These are phyloP conservation scores for Phalacrocorax carbo DNA, from an alignment of 2,113 vertebrate species.

Conservation along the genomic window DNA sequence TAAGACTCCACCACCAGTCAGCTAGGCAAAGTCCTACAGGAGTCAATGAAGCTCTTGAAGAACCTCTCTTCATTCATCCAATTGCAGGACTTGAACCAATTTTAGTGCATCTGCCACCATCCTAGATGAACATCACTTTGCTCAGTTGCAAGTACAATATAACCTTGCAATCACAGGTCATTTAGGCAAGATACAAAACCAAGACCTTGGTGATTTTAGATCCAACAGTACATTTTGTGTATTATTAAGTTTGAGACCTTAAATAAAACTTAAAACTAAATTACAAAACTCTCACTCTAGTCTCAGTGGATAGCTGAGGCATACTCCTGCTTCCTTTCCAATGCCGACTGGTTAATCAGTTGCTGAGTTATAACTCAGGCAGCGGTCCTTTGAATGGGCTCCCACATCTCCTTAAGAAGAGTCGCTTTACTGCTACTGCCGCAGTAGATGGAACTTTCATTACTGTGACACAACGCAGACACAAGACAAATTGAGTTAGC, in stretches of 20 bases:
- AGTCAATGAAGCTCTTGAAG: slow-evolving; percentile 35
- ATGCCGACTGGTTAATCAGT: slow-evolving; percentile 18
- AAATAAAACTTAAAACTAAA: not conserved
- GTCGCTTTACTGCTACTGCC: not conserved
- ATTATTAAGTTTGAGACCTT: slow-evolving; percentile 56
- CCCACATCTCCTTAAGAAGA: not conserved
- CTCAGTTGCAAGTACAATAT: slow-evolving; percentile 43
- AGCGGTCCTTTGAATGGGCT: not conserved
- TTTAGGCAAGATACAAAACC: slow-evolving; percentile 27
- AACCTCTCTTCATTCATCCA: slow-evolving; percentile 60
- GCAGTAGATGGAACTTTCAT: not conserved
- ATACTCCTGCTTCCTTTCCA: not conserved
- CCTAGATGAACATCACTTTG: slow-evolving; percentile 16
- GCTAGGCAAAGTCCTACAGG: not conserved
- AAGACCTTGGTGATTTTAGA: slow-evolving; percentile 56
- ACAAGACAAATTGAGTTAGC: slow-evolving; percentile 49
- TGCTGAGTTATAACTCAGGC: slow-evolving; percentile 23
- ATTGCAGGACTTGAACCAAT: slow-evolving; percentile 25
- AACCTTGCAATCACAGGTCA: slow-evolving; percentile 63
- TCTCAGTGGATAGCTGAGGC: not conserved
- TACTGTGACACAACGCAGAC: slow-evolving; percentile 14
- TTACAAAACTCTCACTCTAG: not conserved
- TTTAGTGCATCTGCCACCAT: slow-evolving; percentile 60
- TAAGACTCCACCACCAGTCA: not conserved
- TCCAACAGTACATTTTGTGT: slow-evolving; percentile 45